These are phyloP conservation scores for Diplogasteroides magnus DNA, from an alignment of 1,140 invertebrate species.

Conservation along the genomic window DNA sequence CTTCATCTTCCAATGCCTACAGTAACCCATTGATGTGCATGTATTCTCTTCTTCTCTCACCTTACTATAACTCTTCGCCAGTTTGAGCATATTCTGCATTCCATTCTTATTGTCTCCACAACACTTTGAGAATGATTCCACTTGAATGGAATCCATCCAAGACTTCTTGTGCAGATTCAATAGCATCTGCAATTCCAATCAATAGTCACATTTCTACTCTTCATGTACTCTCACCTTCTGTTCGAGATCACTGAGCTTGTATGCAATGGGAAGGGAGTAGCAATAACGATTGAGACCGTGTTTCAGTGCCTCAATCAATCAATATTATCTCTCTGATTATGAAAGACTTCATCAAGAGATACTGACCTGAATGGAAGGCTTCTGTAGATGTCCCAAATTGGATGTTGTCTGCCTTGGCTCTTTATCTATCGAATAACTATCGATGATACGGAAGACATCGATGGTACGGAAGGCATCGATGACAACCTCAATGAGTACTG, in stretches of 20 bases:
- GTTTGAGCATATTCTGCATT: slow-evolving; percentile 88
- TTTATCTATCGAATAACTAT: slow-evolving; percentile 85
- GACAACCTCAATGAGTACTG: slow-evolving; percentile 65
- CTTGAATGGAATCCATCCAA: slow-evolving; percentile 94
- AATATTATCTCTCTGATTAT: no score
- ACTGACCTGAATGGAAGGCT: slow-evolving; percentile 77
- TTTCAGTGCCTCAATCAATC: slow-evolving; percentile 92
- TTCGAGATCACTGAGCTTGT: slow-evolving; percentile 95
- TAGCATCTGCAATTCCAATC: slow-evolving; percentile 77
- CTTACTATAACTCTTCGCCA: slow-evolving; percentile 98
- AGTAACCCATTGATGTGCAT: no score
- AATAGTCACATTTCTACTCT: not conserved
- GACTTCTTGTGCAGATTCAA: slow-evolving; percentile 97
- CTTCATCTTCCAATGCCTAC: slow-evolving; percentile 92
- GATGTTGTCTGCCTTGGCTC: slow-evolving; percentile 97
- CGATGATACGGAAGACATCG: slow-evolving; percentile 69
- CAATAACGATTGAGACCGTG: slow-evolving; percentile 98
- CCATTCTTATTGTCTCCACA: slow-evolving; percentile 78
- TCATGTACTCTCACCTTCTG: slow-evolving; percentile 66
- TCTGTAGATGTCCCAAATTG: slow-evolving; percentile 94
- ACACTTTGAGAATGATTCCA: slow-evolving; percentile 90
- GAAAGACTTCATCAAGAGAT: no score
- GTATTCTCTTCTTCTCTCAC: no score
- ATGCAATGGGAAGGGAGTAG: slow-evolving; percentile 99
- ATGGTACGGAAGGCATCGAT: slow-evolving; percentile 71